phyloP scores from a whole-genome alignment of 2,888 invertebrate species.

The Ligdia adustata region DNA sequence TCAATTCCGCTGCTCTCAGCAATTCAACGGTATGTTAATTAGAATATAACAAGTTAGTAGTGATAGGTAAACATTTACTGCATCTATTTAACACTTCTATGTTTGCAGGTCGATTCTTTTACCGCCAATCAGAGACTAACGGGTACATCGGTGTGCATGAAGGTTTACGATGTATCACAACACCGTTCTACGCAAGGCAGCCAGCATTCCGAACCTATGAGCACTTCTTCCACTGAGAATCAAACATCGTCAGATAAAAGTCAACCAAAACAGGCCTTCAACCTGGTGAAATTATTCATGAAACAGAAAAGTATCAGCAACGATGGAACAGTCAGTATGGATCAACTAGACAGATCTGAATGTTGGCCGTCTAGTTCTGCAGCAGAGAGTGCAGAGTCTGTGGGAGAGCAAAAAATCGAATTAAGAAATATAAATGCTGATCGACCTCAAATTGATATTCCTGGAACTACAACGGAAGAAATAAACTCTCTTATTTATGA shows the following conservation, averaged over 20 bases:
- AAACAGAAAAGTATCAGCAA: constrained; percentile 94
- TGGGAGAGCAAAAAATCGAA: constrained; percentile 74
- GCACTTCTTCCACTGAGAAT: constrained; percentile 80
- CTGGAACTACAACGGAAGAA: constrained; percentile 79
- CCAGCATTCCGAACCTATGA: constrained; percentile 80
- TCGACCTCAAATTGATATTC: constrained; percentile 80
- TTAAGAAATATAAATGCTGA: constrained; percentile 54
- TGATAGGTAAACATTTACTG: constrained; percentile 29
- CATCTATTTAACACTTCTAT: constrained; percentile 41
- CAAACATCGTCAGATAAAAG: constrained; percentile 78
- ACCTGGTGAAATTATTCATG: constrained; percentile 94
- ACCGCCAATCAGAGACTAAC: constrained; percentile 73
- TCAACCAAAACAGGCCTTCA: constrained; percentile 86
- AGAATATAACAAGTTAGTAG: constrained; percentile 33
- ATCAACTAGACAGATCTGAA: constrained; percentile 88
- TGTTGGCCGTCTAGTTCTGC: constrained; percentile 90
- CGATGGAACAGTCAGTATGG: constrained; percentile 89
- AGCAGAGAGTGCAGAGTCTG: constrained; percentile 85
- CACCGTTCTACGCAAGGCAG: constrained; percentile 71
- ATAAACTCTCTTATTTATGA: constrained; percentile 66
- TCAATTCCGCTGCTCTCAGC: constrained; percentile 84
- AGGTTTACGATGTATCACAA: constrained; percentile 78
- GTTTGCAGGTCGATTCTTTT: constrained; percentile 78
- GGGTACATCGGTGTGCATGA: constrained; percentile 74
- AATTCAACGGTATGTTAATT: constrained; percentile 87